Percentiles rank a stretch among this genome's conserved stretches.
phyloP scores from a whole-genome alignment of 2,797 vertebrate species.

The Mycteria americana region DNA sequence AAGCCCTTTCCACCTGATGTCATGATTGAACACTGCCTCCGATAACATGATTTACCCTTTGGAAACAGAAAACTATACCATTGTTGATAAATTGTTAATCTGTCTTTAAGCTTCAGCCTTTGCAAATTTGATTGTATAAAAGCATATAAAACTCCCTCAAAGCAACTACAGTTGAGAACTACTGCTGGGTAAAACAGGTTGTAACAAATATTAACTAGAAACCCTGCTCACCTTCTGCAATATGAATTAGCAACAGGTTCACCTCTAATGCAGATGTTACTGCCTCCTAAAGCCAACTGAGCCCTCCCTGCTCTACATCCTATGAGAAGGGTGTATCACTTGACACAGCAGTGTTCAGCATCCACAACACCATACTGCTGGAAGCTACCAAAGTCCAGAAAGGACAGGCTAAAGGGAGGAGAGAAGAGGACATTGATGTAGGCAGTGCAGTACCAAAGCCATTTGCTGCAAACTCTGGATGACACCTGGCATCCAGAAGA shows the following conservation, averaged over 20 bases:
- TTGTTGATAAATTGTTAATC: background rate
- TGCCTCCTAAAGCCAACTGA: background rate
- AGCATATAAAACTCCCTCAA: background rate
- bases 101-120: background rate
- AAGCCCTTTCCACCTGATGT: background rate
- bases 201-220: background rate
- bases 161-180: background rate
- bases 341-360: background rate
- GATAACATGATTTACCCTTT: background rate
- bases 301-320: background rate
- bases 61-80: background rate
- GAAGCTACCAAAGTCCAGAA: background rate
- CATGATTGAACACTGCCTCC: background rate
- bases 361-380: rapidly evolving
- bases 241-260: background rate
- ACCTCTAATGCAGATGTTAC: background rate
- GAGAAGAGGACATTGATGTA: background rate
- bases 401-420: background rate
- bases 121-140: background rate
- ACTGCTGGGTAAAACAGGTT: background rate
- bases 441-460: background rate
- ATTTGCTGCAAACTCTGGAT: background rate
- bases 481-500: background rate
- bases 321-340: rapidly evolving
- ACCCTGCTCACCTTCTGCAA: background rate